Evolutionary conservation across 2,797 vertebrate species (phyloP), one percentile per base, ranked within the genome.

Genomic region (Apogon talboti): DNA sequence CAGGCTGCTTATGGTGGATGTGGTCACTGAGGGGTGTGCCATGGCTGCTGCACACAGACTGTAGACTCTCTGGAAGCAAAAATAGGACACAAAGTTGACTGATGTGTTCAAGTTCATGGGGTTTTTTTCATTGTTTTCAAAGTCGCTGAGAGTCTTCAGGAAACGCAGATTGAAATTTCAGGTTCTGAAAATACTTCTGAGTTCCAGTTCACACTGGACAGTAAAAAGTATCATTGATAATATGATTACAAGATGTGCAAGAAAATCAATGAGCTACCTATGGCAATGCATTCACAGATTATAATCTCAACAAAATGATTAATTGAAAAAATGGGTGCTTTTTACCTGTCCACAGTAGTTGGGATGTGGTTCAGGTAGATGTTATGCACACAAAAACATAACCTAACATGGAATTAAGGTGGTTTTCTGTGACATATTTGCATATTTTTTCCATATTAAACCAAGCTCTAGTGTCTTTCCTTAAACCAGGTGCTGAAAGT

Each of bases 21-120:
- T 85, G 86, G 89, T 90, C 89, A 89, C 76, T 74, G 89, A 89
- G 83, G 85, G 86, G 84, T 63, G 84, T 69, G 77, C 57, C 83
- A 74, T 38, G 79, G 76, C 77, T 60, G 52, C 74, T 82, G 83
- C 75, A 45, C 83, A 82, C 78, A 71, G 75, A 72, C 83, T 74
- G 76, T 70, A 43, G 12, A 74, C 68, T 70, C 71, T 69, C 60
- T 63, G 60, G 61, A 82, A 35, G 66, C 14, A 65, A 59, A 76
- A 85, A 54, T 62, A 78, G 79, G 78, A 87, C 70, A 78, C 42
- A 6, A 16, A 78, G 60, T 81, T 79, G 73, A 84, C 44, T 75
- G 83, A 86, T 88, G 71, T 64, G 69, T 65, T 79, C 13, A 35
- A 61, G 56, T 58, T 49, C 59, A 51, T 40, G 33, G 24, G 13